Conservation (phyloP, 2,888 invertebrate genomes). For the Podabrus alpinus region DNA sequence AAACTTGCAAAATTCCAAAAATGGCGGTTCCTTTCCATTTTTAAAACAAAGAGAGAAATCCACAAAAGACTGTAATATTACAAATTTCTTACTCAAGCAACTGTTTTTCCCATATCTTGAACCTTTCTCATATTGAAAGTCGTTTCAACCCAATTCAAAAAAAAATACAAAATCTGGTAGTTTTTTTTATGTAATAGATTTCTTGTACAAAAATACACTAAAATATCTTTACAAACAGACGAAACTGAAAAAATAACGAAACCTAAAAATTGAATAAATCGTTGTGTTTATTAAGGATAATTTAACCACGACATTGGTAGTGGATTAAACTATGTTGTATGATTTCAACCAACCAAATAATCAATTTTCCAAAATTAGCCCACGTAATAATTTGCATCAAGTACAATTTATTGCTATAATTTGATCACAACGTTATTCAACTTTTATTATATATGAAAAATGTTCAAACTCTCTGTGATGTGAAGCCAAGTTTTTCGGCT, state of each 20-base stretch:
- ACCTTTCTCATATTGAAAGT: too few relatives aligned
- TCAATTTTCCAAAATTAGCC: neutral
- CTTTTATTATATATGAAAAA: neutral
- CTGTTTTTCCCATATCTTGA: too few relatives aligned
- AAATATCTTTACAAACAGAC: neutral
- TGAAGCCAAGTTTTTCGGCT: slow-evolving; percentile 61
- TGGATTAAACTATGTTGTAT: neutral
- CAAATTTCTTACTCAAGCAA: too few relatives aligned
- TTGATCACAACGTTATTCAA: neutral
- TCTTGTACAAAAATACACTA: neutral
- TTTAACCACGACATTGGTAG: neutral
- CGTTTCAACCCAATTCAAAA: neutral
- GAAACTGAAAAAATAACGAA: neutral
- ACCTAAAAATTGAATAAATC: neutral
- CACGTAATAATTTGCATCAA: neutral
- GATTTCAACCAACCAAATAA: neutral
- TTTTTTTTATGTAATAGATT: neutral
- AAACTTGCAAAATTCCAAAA: too few relatives aligned
- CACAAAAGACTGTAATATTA: too few relatives aligned
- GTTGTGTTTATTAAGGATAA: neutral
- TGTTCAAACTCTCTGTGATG: slow-evolving; percentile 15
- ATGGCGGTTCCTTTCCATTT: too few relatives aligned
- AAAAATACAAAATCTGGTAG: neutral
- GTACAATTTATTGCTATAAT: neutral
- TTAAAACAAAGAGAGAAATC: too few relatives aligned